phyloP scores from a whole-genome alignment of 2,797 vertebrate species.

The Pygocentrus nattereri region DNA sequence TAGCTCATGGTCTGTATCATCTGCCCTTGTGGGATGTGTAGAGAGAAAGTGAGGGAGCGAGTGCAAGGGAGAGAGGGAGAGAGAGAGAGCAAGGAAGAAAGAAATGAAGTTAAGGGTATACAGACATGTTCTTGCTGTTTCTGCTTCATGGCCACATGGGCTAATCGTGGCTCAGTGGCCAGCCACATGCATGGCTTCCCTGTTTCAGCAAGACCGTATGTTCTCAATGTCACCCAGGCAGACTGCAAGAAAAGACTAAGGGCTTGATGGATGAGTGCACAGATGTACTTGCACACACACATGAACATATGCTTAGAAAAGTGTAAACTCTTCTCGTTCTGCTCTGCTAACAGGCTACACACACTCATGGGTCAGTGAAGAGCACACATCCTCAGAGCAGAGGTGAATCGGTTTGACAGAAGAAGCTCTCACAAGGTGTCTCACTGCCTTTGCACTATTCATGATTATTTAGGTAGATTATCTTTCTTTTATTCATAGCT shows the following conservation, averaged over 20 bases:
- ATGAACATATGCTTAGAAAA: background rate
- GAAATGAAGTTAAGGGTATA: background rate
- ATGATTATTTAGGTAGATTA: background rate
- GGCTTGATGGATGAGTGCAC: background rate
- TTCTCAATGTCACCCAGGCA: slow-evolving; percentile 34
- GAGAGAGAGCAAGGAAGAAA: background rate
- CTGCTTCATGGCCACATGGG: slow-evolving; percentile 31
- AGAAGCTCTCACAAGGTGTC: background rate
- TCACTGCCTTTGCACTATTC: background rate
- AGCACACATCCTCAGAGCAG: background rate
- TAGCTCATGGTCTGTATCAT: slow-evolving; percentile 39
- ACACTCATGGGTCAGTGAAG: background rate
- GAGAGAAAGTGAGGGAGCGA: background rate
- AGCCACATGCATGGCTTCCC: slow-evolving; percentile 21
- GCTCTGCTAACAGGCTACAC: background rate
- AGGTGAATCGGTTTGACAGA: background rate
- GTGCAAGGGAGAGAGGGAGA: background rate
- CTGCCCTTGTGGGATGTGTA: slow-evolving; percentile 36
- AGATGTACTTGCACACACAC: background rate
- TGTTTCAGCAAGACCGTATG: slow-evolving; percentile 36
- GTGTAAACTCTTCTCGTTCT: background rate
- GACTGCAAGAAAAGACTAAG: slow-evolving; percentile 14
- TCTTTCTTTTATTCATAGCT: no score
- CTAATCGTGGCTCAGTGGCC: slow-evolving; percentile 21
- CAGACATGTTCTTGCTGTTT: slow-evolving; percentile 38